Evolutionary conservation across 2,113 vertebrate species (phyloP), one percentile per base, ranked within the genome.

Genomic region (Cnemophilus loriae): DNA sequence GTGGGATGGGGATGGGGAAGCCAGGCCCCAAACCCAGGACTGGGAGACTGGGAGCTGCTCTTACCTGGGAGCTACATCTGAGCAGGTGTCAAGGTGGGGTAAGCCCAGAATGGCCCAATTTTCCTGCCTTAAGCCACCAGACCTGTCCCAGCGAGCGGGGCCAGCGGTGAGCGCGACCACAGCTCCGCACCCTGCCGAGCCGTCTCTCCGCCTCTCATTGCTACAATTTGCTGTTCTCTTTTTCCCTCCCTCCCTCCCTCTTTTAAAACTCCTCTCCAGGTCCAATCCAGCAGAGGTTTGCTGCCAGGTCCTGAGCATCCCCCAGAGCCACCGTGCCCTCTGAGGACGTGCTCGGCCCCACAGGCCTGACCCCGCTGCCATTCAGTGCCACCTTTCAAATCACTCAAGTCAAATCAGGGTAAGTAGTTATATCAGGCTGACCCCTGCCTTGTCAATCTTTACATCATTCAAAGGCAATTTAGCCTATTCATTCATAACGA

Each of bases 401-500:
- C 37, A 78, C 86, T 71, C 33, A 4, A 95, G 84, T 69, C 92
- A 92, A 47, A 89, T 70, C 67, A 93, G 92, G 91, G 80, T 93
- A 91, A 96, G 92, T 82, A 47, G 56, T 27, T 95, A 7, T 4
- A 87, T 69, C 42, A 87, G 89, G 74, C 65, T 95, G 89, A 89
- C 77, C 79, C 84, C 27, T 60, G 87, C 81, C 86, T 93, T 70
- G 86, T 76, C 91, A 93, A 89, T 92, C 90, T 91, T 63, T n/a
- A 10, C 88, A 85, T 91, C 81, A 76, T 86, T 91, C 89, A 50
- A 90, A 91, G 52, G 60, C 61, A 93, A 92, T 92, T 87, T 63
- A 95, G 63, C 68, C 91, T 79, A 42, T 88, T 95, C 81, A 75
- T 84, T 93, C 91, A 84, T 93, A 90, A 93, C 23, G 27, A 93